phyloP scores from a whole-genome alignment of 1,140 invertebrate genomes.

The Ips typographus region DNA sequence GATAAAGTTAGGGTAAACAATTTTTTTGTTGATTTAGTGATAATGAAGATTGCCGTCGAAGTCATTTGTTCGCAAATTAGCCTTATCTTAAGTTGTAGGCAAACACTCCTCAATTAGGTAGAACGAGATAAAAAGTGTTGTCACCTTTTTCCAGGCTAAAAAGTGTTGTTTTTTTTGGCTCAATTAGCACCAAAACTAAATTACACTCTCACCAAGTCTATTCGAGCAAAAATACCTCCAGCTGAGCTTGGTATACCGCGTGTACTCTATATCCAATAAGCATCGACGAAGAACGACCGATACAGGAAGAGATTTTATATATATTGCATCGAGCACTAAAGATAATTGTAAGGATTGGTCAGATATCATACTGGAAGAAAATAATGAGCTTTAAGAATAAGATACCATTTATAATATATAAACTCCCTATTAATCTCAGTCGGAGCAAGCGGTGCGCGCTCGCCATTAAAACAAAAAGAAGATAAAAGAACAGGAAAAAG shows the following conservation, averaged over 20 bases:
- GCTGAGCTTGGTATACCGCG: slow-evolving; percentile 11
- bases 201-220: slow-evolving; percentile 23
- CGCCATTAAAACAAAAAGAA: slow-evolving; percentile 42
- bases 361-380: slow-evolving; percentile 38
- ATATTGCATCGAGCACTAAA: slow-evolving; percentile 35
- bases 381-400: slow-evolving; percentile 37
- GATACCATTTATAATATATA: slow-evolving; percentile 43
- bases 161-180: neutral
- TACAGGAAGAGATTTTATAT: slow-evolving; percentile 39
- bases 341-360: slow-evolving; percentile 39
- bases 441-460: slow-evolving; percentile 32
- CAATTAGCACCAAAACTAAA: neutral
- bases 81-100: too few species aligned
- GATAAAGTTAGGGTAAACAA: too few species aligned
- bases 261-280: slow-evolving; percentile 28
- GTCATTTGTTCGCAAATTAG: too few species aligned
- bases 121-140: too few species aligned
- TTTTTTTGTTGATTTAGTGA: too few species aligned
- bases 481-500: slow-evolving; percentile 32
- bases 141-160: neutral
- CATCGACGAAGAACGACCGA: slow-evolving; percentile 21
- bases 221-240: slow-evolving; percentile 12
- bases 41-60: too few species aligned
- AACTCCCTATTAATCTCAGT: slow-evolving; percentile 48
- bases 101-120: too few species aligned